phyloP scores from a whole-genome alignment of 2,888 invertebrate genomes.

The Caenorhabditis virilis region DNA sequence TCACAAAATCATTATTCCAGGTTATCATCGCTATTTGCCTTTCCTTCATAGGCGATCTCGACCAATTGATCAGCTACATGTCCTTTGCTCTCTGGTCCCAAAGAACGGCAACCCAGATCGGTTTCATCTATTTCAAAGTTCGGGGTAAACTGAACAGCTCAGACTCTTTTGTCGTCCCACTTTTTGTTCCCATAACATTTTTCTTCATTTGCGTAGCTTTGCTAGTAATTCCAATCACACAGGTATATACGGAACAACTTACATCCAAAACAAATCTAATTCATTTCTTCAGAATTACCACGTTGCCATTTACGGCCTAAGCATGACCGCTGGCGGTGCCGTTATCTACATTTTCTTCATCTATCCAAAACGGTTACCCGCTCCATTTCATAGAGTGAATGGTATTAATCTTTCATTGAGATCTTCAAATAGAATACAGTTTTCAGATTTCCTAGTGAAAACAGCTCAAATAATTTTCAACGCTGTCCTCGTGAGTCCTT shows the following conservation, averaged over 20 bases:
- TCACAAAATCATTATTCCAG: too few species aligned
- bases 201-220: slow-evolving; percentile 54
- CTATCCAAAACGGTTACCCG: slow-evolving; percentile 44
- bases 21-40: slow-evolving; percentile 50
- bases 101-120: slow-evolving; percentile 46
- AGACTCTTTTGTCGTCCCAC: slow-evolving; percentile 48
- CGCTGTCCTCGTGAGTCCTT: slow-evolving; percentile 24
- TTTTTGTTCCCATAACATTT: slow-evolving; percentile 54
- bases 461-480: slow-evolving; percentile 40
- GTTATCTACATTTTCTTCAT: slow-evolving; percentile 57
- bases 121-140: slow-evolving; percentile 45
- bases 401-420: slow-evolving; percentile 15
- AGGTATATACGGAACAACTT: slow-evolving; percentile 35
- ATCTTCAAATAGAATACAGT: not conserved
- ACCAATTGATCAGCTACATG: slow-evolving; percentile 62
- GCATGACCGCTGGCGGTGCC: slow-evolving; percentile 48
- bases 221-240: slow-evolving; percentile 54
- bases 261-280: too few species aligned
- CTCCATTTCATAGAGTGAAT: slow-evolving; percentile 44
- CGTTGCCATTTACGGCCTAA: slow-evolving; percentile 53
- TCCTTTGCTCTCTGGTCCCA: slow-evolving; percentile 60
- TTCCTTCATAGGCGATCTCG: slow-evolving; percentile 59
- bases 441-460: slow-evolving; percentile 32
- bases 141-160: slow-evolving; percentile 21
- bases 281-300: slow-evolving; percentile 52